These are phyloP conservation scores for Disparrhopalites patrizii DNA, from an alignment of 2,888 invertebrate genomes.

Conservation along the genomic window DNA sequence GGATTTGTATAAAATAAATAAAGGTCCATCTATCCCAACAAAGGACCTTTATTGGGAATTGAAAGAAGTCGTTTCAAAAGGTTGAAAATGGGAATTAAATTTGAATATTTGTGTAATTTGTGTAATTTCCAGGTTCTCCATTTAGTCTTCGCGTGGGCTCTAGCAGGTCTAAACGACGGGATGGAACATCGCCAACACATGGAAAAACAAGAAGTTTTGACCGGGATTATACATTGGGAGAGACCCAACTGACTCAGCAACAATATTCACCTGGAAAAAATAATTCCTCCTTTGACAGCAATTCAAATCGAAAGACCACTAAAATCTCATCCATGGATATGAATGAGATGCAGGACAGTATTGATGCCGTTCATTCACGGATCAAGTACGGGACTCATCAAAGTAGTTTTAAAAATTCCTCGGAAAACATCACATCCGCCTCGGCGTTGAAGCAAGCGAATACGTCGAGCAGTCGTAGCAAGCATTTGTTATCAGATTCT, in stretches of 20 bases:
- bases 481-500: conserved; percentile 21
- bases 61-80: not conserved
- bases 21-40: too few species aligned
- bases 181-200: conserved; percentile 33
- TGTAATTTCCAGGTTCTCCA: conserved; percentile 61
- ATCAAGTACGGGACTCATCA: conserved; percentile 28
- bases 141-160: conserved; percentile 74
- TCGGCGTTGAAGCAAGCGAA: conserved; percentile 31
- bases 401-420: conserved; percentile 28
- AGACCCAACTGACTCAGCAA: not conserved
- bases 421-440: conserved; percentile 39
- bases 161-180: conserved; percentile 40
- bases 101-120: not conserved
- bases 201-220: conserved; percentile 48
- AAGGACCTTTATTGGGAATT: too few species aligned
- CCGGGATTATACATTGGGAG: conserved; percentile 33
- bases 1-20: too few species aligned
- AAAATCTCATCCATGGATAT: conserved; percentile 24
- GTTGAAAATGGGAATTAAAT: not conserved
- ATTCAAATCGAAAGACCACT: conserved; percentile 12
- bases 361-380: conserved; percentile 47
- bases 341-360: conserved; percentile 35
- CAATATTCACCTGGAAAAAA: conserved; percentile 13
- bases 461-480: conserved; percentile 6
- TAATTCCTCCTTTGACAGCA: conserved; percentile 11